Conservation (phyloP, 2,113 vertebrate genomes). For the Scophthalmus maximus region DNA sequence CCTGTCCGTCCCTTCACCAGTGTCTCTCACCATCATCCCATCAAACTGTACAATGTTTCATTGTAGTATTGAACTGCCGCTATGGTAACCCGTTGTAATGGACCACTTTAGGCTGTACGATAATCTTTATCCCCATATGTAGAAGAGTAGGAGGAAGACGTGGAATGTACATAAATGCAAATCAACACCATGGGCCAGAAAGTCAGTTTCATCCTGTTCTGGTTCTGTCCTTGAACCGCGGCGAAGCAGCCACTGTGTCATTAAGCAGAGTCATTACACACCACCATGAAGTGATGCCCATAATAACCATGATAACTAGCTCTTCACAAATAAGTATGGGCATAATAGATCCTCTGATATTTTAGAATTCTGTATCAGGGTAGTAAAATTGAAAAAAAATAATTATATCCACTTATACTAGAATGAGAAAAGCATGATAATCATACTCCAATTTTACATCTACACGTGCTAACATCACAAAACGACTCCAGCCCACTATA, state of each 20-base stretch:
- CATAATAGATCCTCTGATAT: neutral
- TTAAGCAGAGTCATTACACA: neutral
- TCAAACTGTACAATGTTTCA: neutral
- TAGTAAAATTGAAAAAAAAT: neutral
- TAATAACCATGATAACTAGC: neutral
- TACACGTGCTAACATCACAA: neutral
- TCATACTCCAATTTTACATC: neutral
- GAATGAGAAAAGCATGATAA: no score
- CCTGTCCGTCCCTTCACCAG: neutral
- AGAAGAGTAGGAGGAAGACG: neutral
- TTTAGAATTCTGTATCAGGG: neutral
- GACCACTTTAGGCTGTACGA: neutral
- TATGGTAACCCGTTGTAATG: neutral
- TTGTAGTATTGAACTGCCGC: neutral
- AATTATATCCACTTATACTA: neutral
- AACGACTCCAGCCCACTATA: neutral
- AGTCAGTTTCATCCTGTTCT: neutral
- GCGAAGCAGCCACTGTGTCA: neutral
- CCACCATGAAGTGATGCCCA: no score
- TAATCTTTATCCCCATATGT: neutral
- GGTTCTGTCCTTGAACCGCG: neutral
- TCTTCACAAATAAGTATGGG: conserved; percentile 2
- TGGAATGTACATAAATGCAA: neutral
- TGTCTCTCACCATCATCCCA: neutral
- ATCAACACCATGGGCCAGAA: neutral